Conservation (phyloP, 2,797 vertebrate species). For the Glyptemys insculpta region DNA sequence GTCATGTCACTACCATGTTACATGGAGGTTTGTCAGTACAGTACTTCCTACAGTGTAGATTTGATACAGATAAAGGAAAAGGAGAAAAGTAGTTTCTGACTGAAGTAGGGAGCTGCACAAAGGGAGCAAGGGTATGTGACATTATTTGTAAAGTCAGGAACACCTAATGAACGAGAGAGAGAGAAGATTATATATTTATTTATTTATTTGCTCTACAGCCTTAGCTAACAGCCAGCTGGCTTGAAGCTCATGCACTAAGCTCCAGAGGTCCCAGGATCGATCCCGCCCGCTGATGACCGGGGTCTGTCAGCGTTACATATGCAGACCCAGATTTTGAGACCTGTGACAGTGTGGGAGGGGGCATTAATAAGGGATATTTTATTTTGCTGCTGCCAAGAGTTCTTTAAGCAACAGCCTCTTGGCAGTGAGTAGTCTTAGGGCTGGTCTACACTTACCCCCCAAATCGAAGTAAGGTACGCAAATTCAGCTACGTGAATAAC, state of each 20-base stretch:
- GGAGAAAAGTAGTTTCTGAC: neutral
- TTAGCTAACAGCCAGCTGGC: no score
- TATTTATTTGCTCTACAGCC: no score
- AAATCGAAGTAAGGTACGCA: no score
- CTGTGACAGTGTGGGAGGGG: neutral
- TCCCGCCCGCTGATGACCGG: no score
- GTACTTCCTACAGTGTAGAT: neutral
- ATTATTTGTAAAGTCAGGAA: neutral
- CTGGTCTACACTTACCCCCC: no score
- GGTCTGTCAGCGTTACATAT: no score
- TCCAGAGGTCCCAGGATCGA: no score
- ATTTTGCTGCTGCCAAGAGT: accelerated
- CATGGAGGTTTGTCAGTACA: neutral
- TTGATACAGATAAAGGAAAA: neutral
- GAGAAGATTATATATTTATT: no score
- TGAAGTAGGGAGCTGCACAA: neutral
- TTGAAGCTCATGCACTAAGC: no score
- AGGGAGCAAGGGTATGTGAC: neutral
- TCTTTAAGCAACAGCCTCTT: neutral
- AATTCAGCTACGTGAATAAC: no score
- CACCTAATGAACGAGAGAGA: neutral
- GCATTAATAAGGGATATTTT: neutral
- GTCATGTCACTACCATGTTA: neutral
- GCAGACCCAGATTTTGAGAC: neutral
- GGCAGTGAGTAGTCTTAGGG: no score